A percentile compares a stretch with the other conserved stretches of the same genome.
These are phyloP conservation scores for Nothocercus julius DNA, from an alignment of 2,113 vertebrate species.

Conservation along the genomic window DNA sequence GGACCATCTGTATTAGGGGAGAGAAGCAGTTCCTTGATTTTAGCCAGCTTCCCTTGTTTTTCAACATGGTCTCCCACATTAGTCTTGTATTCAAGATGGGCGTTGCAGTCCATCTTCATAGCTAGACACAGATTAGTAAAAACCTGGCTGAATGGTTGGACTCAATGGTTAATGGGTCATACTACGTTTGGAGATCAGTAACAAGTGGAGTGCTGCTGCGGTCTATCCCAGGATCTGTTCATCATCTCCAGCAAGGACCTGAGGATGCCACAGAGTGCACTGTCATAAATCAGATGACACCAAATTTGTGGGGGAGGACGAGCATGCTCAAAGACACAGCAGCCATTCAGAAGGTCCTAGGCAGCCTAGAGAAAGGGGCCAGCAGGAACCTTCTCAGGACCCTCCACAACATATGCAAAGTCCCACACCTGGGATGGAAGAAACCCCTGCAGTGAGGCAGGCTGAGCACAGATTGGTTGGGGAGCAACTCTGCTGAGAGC, in stretches of 20 bases:
- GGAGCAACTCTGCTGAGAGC: not conserved
- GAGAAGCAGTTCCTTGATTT: not conserved
- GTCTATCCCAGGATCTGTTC: not conserved
- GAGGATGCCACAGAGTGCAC: not conserved
- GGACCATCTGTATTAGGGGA: not conserved
- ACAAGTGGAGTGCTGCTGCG: not conserved
- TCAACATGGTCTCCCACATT: not conserved
- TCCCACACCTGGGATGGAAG: not conserved
- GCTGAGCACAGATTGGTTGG: not conserved
- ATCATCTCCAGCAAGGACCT: not conserved
- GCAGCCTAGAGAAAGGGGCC: not conserved
- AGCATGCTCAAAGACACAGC: not conserved
- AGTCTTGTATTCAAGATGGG: not conserved
- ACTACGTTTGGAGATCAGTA: not conserved
- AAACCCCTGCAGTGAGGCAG: not conserved
- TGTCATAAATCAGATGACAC: not conserved
- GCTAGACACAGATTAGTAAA: not conserved
- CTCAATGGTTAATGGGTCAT: not conserved
- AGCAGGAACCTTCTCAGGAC: not conserved
- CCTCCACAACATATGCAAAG: not conserved
- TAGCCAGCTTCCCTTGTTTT: not conserved
- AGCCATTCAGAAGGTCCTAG: not conserved
- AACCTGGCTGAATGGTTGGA: not conserved
- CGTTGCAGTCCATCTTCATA: not conserved
- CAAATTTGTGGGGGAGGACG: not conserved